A percentile compares a stretch with the other conserved stretches of the same genome.
phyloP scores from a whole-genome alignment of 2,797 vertebrate genomes.

The Falco peregrinus region DNA sequence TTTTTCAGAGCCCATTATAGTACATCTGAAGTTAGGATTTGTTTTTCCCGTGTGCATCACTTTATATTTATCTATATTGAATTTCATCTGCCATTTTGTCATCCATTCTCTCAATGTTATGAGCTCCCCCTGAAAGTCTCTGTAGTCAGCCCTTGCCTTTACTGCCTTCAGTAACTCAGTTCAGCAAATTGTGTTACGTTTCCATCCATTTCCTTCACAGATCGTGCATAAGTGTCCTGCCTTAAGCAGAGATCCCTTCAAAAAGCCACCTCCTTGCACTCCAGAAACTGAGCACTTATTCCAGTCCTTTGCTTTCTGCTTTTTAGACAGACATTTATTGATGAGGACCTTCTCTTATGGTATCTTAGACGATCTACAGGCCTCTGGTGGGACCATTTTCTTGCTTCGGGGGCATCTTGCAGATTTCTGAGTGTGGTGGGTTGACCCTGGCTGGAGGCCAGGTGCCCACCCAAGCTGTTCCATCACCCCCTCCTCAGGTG shows the following conservation, averaged over 20 bases:
- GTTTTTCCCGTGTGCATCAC: not conserved
- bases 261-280: not conserved
- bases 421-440: not conserved
- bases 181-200: not conserved
- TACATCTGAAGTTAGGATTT: not conserved
- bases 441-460: no score
- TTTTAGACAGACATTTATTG: not conserved
- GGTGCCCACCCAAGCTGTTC: no score
- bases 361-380: not conserved
- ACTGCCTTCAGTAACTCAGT: not conserved
- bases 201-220: not conserved
- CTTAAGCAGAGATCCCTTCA: not conserved
- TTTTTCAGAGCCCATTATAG: conserved; percentile 3
- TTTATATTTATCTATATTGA: conserved; percentile 19
- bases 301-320: not conserved
- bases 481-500: no score
- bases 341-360: not conserved
- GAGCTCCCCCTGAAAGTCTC: not conserved
- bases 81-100: not conserved
- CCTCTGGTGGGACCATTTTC: not conserved
- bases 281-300: not conserved
- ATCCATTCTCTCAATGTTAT: not conserved
- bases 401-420: not conserved
- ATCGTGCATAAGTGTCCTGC: not conserved
- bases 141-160: not conserved